Evolutionary conservation across 2,888 invertebrate species (phyloP).

Genomic region (Mycalesis mineus): DNA sequence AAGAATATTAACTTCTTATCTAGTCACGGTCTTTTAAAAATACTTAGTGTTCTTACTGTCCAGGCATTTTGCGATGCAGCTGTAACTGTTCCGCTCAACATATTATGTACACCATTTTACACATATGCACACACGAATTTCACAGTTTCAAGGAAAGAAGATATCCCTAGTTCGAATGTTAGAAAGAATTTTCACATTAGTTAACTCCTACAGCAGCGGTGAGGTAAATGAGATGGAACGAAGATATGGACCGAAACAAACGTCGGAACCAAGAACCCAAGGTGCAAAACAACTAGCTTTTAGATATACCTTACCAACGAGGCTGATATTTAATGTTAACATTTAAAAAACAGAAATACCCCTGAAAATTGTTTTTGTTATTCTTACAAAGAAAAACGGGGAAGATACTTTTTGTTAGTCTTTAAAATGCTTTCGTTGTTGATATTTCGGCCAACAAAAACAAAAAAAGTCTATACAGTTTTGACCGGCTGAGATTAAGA

Average conservation of each 20-base stretch:
- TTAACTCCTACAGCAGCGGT: conserved; percentile 20
- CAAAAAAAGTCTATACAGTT: neutral
- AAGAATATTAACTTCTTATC: no score
- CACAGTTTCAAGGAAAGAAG: no score
- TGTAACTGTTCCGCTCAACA: no score
- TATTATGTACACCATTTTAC: no score
- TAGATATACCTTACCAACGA: no score
- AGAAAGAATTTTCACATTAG: neutral
- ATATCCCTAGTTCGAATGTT: no score
- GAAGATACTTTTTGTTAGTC: neutral
- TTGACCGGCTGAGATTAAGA: neutral
- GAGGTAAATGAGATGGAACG: conserved; percentile 26
- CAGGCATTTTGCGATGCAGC: no score
- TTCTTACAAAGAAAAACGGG: neutral
- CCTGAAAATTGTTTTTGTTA: neutral
- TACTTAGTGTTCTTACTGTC: no score
- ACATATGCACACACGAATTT: no score
- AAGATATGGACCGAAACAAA: conserved; percentile 23
- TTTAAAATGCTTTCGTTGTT: neutral
- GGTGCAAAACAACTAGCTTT: neutral
- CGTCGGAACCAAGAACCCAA: conserved; percentile 7
- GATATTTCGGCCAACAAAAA: neutral
- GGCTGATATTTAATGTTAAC: neutral
- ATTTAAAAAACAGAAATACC: neutral
- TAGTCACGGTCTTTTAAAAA: no score